Percentiles rank a stretch among this genome's conserved stretches.
Conservation (phyloP, 2,888 invertebrate species). For the Andrena bucephala region DNA sequence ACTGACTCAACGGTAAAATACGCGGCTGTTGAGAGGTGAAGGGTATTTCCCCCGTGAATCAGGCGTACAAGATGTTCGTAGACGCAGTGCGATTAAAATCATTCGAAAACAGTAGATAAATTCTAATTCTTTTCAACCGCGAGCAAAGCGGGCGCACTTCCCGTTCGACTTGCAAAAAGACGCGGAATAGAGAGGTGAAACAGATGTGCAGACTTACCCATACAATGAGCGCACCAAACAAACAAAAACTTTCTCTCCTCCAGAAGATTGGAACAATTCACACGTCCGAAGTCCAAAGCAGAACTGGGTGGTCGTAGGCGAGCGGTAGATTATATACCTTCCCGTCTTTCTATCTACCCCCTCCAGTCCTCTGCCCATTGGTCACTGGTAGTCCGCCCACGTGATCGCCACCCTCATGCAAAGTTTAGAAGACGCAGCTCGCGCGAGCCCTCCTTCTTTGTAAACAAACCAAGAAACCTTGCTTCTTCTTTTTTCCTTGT, state of each 20-base stretch:
- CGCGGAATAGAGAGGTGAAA: not conserved
- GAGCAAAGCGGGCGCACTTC: too few species aligned
- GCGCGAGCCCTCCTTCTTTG: conserved; percentile 18
- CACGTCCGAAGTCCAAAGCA: conserved; percentile 81
- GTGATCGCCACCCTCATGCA: conserved; percentile 55
- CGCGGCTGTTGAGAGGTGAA: conserved; percentile 14
- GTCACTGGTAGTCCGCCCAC: conserved; percentile 43
- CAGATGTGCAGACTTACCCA: conserved; percentile 78
- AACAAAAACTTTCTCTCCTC: conserved; percentile 82
- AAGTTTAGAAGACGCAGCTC: conserved; percentile 53
- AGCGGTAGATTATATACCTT: conserved; percentile 78
- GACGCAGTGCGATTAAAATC: conserved; percentile 4
- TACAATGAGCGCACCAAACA: conserved; percentile 85
- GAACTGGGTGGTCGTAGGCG: conserved; percentile 78
- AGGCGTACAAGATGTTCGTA: conserved; percentile 26
- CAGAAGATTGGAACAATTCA: conserved; percentile 70
- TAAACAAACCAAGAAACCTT: conserved; percentile 32
- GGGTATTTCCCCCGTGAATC: conserved; percentile 37
- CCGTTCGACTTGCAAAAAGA: not conserved
- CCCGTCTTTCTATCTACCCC: conserved; percentile 19
- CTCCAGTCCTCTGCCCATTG: not conserved
- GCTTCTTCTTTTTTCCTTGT: conserved; percentile 3
- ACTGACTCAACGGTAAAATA: conserved; percentile 27
- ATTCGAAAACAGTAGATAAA: not conserved
- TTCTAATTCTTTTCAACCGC: too few species aligned